Evolutionary conservation across 2,113 vertebrate genomes (phyloP), one percentile per base, ranked within the genome.

Genomic region (Seriola dumerili): DNA sequence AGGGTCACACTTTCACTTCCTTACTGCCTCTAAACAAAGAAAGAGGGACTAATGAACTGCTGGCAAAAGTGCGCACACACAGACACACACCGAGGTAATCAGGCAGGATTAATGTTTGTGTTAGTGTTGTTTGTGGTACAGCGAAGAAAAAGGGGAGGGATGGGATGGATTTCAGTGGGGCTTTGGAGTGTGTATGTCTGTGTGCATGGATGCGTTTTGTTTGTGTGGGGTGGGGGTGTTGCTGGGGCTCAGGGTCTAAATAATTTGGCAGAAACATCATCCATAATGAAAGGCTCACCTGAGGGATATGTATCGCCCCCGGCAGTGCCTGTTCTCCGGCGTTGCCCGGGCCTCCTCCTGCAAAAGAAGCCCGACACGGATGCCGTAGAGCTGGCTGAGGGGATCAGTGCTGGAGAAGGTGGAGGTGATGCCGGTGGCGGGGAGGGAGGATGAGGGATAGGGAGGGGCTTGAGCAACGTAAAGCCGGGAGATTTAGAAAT

Each of bases 231-330:
- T 71, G 55, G 74, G 62, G 89, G 64, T 85, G 80, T 88, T 88
- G 88, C 73, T 89, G 62, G 80, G 83, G 85, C 84, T 88, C 87
- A 92, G 87, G 83, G 91, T 93, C 85, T 95, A 94, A 95, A 96
- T 96, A 92, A 96, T 96, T 95, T 95, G 94, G 93, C 92, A 90
- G 94, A 93, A 93, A 94, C 94, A 96, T 95, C 95, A 96, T 96
- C 93, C 89, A 96, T 96, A 95, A 96, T 96, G 94, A 96, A 96
- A 94, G 80, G 89, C 94, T 93, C 91, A 95, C 94, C 94, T 93
- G 93, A 93, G 94, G 94, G 94, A 93, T 94, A 91, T 95, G 95
- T 95, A 95, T 95, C 66, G 95, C 95, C 95, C 91, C 90, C 77
- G 95, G 95, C 95, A 78, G 72, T 94, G 89, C 90, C 92, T 85